Conservation (phyloP, 2,113 vertebrate species). For the Campylomormyrus tamandua region DNA sequence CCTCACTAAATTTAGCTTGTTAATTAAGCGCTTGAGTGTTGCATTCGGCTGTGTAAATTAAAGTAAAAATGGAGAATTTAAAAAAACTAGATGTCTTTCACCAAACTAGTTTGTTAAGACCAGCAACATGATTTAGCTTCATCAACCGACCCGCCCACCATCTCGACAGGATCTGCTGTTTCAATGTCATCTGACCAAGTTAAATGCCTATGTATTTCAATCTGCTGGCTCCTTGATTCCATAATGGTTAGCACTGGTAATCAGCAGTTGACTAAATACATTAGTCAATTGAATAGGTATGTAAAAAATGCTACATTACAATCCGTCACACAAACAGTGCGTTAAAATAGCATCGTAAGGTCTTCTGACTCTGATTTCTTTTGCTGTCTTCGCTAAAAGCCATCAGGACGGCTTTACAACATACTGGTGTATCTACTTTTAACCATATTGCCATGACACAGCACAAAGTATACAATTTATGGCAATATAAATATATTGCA, state of each 20-base stretch:
- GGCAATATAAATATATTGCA: background rate
- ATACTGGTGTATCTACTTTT: background rate
- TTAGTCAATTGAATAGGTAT: background rate
- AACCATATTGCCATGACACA: background rate
- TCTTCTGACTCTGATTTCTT: background rate
- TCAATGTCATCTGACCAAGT: background rate
- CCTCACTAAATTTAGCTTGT: background rate
- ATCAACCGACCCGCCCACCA: background rate
- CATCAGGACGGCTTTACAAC: background rate
- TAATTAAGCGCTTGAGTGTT: background rate
- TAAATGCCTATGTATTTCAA: background rate
- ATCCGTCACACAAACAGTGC: background rate
- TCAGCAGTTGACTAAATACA: background rate
- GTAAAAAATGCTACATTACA: background rate
- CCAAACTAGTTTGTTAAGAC: background rate
- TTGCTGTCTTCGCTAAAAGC: background rate
- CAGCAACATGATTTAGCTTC: background rate
- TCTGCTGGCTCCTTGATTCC: background rate
- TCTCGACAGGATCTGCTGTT: background rate
- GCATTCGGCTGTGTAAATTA: background rate
- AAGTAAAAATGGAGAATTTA: background rate
- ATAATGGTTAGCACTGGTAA: background rate
- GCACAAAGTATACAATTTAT: background rate
- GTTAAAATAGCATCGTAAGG: background rate
- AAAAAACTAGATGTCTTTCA: background rate